Conservation (phyloP, 1,140 invertebrate species). For the Drosophila seguyi region DNA sequence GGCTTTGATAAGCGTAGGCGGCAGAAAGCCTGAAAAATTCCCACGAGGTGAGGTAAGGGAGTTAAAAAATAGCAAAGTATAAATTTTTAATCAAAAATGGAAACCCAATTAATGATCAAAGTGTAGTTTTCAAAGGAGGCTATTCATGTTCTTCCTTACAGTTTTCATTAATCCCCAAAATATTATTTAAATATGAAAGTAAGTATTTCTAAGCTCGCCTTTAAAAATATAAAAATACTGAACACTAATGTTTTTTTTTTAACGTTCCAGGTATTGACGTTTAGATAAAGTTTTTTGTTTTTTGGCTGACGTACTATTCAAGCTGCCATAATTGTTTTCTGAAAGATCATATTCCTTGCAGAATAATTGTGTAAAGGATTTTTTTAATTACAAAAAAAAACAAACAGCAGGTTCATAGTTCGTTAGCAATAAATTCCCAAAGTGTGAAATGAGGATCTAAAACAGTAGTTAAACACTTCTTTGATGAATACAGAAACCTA, state of each 20-base stretch:
- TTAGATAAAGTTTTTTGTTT: not conserved
- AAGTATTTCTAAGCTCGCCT: not conserved
- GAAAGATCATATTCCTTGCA: too few relatives aligned
- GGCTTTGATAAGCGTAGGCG: conserved; percentile 53
- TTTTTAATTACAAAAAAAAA: too few relatives aligned
- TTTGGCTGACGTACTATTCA: too few relatives aligned
- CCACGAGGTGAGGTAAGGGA: conserved; percentile 12
- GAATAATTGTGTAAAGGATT: too few relatives aligned
- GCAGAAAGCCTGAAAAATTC: conserved; percentile 3
- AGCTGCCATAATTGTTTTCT: too few relatives aligned
- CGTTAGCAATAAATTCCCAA: not conserved
- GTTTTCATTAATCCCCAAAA: not conserved
- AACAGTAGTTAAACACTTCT: not conserved
- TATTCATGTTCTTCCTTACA: not conserved
- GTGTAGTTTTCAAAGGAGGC: too few relatives aligned
- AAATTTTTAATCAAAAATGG: too few relatives aligned
- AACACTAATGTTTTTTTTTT: too few relatives aligned
- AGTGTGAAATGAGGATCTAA: not conserved
- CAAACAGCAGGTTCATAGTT: not conserved
- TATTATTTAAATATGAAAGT: not conserved
- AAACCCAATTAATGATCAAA: too few relatives aligned
- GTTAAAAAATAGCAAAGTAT: not conserved
- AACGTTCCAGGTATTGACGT: not conserved
- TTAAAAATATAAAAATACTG: not conserved
- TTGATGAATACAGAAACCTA: not conserved